phyloP scores from a whole-genome alignment of 2,113 vertebrate genomes.

The Heteronetta atricapilla region DNA sequence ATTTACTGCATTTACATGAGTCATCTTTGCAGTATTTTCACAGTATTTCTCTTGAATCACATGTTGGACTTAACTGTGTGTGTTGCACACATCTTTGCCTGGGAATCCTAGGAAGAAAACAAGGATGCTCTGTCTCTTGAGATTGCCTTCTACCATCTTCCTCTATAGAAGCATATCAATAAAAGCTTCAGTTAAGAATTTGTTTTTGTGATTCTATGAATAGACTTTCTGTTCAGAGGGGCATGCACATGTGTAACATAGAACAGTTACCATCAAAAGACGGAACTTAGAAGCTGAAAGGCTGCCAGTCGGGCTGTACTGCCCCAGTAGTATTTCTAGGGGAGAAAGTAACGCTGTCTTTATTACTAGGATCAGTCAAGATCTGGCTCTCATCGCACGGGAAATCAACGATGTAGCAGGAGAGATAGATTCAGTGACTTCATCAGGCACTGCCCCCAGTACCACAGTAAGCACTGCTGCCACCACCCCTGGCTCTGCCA shows the following conservation, averaged over 20 bases:
- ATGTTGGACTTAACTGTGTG: not conserved
- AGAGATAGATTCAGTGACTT: constrained; percentile 99
- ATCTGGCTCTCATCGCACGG: constrained; percentile 96
- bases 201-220: not conserved
- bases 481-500: constrained; percentile 98
- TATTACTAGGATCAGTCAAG: constrained; percentile 95
- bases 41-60: not conserved
- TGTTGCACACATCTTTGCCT: not conserved
- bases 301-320: not conserved
- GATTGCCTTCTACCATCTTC: not conserved
- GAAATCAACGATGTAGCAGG: constrained; percentile 99
- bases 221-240: not conserved
- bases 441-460: constrained; percentile 97
- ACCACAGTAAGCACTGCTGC: constrained; percentile 99
- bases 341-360: constrained; percentile 63
- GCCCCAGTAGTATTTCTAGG: not conserved
- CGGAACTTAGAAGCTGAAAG: not conserved
- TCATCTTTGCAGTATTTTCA: not conserved
- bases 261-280: not conserved
- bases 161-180: not conserved
- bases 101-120: not conserved
- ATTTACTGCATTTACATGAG: not conserved
- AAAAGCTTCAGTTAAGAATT: not conserved
- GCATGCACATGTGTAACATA: not conserved
- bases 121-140: not conserved